Percentiles rank a stretch among this genome's conserved stretches.
phyloP scores from a whole-genome alignment of 2,113 vertebrate genomes.

The Caretta caretta region DNA sequence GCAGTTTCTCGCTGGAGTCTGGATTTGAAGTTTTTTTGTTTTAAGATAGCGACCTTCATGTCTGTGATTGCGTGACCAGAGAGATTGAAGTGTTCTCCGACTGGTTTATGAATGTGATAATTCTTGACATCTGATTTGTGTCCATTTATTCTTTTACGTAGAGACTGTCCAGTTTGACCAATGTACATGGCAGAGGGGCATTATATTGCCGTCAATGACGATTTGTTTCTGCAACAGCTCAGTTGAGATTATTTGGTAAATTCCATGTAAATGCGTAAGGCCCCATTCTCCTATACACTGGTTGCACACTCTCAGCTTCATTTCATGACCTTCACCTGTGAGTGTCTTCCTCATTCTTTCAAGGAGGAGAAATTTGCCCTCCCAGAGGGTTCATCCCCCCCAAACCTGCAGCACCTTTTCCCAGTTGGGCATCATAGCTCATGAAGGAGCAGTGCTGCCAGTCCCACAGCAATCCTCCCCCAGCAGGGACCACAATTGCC shows the following conservation, averaged over 20 bases:
- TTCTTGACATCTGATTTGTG: too few relatives aligned
- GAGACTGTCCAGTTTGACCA: too few relatives aligned
- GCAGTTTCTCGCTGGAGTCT: too few relatives aligned
- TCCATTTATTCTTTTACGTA: too few relatives aligned
- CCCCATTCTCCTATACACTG: neutral
- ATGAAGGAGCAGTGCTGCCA: neutral
- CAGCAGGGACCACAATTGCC: neutral
- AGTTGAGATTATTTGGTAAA: neutral
- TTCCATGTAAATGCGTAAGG: neutral
- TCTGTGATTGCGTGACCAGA: too few relatives aligned
- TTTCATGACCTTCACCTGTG: neutral
- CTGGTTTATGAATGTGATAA: too few relatives aligned
- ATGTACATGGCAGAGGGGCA: too few relatives aligned
- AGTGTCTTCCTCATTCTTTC: neutral
- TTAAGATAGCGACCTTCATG: too few relatives aligned
- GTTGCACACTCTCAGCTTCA: neutral
- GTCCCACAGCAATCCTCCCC: neutral
- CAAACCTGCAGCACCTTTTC: neutral
- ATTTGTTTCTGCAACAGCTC: neutral
- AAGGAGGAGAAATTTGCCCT: rapidly evolving
- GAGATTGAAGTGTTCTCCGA: too few relatives aligned
- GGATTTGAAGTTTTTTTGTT: too few relatives aligned
- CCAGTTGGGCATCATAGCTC: rapidly evolving
- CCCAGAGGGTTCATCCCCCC: rapidly evolving
- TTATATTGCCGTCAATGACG: neutral